Conservation (phyloP, 2,113 vertebrate species). For the Ranitomeya variabilis region DNA sequence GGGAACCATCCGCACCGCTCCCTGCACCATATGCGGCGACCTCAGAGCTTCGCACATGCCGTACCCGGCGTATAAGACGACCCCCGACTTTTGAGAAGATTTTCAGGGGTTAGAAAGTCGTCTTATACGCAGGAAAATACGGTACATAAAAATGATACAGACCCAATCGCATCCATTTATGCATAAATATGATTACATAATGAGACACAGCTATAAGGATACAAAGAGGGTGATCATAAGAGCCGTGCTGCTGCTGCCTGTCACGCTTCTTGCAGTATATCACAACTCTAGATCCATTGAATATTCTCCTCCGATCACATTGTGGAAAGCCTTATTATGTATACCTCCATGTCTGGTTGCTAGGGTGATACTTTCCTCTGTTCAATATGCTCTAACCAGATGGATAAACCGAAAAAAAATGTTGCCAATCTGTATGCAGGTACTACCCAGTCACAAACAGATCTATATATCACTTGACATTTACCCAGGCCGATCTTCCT, state of each 20-base stretch:
- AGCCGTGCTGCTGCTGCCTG: not conserved
- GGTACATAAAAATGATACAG: not conserved
- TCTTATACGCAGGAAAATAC: not conserved
- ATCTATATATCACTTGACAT: slow-evolving; percentile 29
- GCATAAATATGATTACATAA: too few relatives aligned
- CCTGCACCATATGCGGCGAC: too few relatives aligned
- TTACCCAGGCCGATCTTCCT: not conserved
- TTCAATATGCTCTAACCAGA: slow-evolving; percentile 33
- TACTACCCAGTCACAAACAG: not conserved
- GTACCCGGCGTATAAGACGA: too few relatives aligned
- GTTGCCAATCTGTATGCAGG: slow-evolving; percentile 4
- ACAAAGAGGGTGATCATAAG: not conserved
- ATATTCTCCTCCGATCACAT: not conserved
- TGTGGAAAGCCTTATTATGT: not conserved
- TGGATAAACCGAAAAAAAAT: not conserved
- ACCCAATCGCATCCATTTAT: too few relatives aligned
- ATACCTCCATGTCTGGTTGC: not conserved
- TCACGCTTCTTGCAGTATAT: not conserved
- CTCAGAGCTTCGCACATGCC: too few relatives aligned
- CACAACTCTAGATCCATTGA: not conserved
- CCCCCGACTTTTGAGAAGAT: too few relatives aligned
- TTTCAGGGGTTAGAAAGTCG: too few relatives aligned
- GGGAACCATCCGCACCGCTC: too few relatives aligned
- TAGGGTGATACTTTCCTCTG: slow-evolving; percentile 1
- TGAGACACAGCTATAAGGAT: too few relatives aligned